Base-by-base conservation (phyloP, 2,797 vertebrate species). In the Sebastes nivosus region DNA sequence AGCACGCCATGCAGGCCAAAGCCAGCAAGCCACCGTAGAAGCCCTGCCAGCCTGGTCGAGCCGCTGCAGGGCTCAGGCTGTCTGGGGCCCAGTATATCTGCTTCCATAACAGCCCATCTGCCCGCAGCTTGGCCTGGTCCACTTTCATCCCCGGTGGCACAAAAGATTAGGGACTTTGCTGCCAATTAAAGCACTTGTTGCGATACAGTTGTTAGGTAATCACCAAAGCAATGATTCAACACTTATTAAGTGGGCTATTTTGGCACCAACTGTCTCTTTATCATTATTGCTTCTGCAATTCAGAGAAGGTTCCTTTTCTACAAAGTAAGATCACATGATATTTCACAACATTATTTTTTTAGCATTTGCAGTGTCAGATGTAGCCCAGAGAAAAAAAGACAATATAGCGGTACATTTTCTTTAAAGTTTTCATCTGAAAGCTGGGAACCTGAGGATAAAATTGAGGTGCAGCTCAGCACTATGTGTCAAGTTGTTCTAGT, bases 81-180 rank as follows among this genome's bases (percentile, higher is more conserved):
- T 90, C 91, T 93, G 86, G 57, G 73, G 87, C 81, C 87, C 80
- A 72, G 30, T n/a, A 83, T 83, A 90, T 86, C 84, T 87, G 73
- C 88, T 80, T 90, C 90, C 81, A 79, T 90, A 91, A 92, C 85
- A 72, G 52, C 68, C 92, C 92, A 88, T 92, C 94, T 92, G 90
- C 84, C 87, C 8, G n/a, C 63, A 50, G 81, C 78, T 86, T 88
- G 85, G 81, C 89, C 92, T 89, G 91, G 84, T 92, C 88, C 93
- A 94, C 91, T 94, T 93, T 93, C 92, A 81, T 92, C 87, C 85
- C 75, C 63, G 38, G 24, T 42, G 29, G 82, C 75, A 59, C 69
- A 67, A 36, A 30, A 87, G 87, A 91, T 89, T 89, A 91, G 61
- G 50, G 73, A 55, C 78, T 77, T 60, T 66, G 46, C 50, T 75